Evolutionary conservation across 2,113 vertebrate genomes (phyloP).

Genomic region (Copsychus sechellarum): DNA sequence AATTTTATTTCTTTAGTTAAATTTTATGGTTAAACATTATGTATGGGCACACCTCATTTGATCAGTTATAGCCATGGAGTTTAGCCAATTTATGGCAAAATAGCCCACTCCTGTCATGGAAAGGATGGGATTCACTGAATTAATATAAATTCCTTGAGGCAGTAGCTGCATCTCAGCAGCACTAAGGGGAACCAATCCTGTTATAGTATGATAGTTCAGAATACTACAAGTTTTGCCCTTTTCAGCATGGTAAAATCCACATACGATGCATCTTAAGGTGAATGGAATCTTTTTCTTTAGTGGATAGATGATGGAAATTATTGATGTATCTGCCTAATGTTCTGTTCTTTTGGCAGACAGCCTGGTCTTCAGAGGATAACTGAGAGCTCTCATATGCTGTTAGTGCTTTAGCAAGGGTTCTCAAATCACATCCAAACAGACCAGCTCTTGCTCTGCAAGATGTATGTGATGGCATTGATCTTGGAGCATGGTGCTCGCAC

Average conservation of each 20-base stretch:
- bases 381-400: background rate
- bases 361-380: slow-evolving; percentile 9
- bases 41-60: slow-evolving; percentile 24
- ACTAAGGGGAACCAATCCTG: slow-evolving; percentile 32
- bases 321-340: slow-evolving; percentile 5
- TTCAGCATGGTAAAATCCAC: slow-evolving; percentile 31
- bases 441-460: background rate
- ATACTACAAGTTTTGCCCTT: background rate
- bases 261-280: slow-evolving; percentile 41
- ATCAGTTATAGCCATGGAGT: slow-evolving; percentile 22
- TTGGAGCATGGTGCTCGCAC: background rate
- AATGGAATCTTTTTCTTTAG: slow-evolving; percentile 19
- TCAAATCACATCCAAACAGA: background rate
- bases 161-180: background rate
- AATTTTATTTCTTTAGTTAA: slow-evolving; percentile 46
- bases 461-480: background rate
- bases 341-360: slow-evolving; percentile 25
- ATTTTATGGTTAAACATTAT: slow-evolving; percentile 47
- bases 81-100: slow-evolving; percentile 47
- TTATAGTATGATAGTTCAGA: slow-evolving; percentile 16
- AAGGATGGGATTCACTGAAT: slow-evolving; percentile 2
- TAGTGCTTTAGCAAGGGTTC: background rate
- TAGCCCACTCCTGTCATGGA: background rate
- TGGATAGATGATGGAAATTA: slow-evolving; percentile 15
- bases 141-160: slow-evolving; percentile 50